Evolutionary conservation across 2,797 vertebrate genomes (phyloP).

Genomic region (Sardinella longiceps): DNA sequence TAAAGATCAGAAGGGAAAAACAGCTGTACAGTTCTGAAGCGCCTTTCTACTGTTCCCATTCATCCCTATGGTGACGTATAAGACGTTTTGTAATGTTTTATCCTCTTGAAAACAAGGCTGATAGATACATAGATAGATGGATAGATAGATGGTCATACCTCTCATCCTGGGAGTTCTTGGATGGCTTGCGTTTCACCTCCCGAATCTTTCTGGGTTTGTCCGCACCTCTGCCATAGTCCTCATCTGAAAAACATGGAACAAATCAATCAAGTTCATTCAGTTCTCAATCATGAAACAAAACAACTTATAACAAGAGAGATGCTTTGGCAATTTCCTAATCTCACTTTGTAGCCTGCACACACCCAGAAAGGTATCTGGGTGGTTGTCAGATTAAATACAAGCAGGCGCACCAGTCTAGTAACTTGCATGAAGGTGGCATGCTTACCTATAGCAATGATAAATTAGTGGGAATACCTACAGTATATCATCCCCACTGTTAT

Average conservation of each 20-base stretch:
- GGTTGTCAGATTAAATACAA: neutral
- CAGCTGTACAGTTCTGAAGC: neutral
- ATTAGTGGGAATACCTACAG: too few species aligned
- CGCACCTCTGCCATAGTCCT: slow-evolving; percentile 88
- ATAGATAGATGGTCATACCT: slow-evolving; percentile 79
- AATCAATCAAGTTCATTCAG: neutral
- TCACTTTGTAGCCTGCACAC: too few species aligned
- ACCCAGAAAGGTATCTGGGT: too few species aligned
- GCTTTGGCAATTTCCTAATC: neutral
- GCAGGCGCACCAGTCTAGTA: neutral
- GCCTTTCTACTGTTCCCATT: too few species aligned
- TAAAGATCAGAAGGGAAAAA: neutral
- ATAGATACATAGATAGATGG: too few species aligned
- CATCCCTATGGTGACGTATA: too few species aligned
- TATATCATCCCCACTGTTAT: too few species aligned
- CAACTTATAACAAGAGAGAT: neutral
- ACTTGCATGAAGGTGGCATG: neutral
- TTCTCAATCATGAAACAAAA: neutral
- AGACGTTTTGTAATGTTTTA: too few species aligned
- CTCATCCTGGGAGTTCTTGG: slow-evolving; percentile 97
- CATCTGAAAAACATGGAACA: slow-evolving; percentile 72
- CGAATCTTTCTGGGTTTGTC: slow-evolving; percentile 95
- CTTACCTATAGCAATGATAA: too few species aligned
- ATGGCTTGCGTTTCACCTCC: slow-evolving; percentile 92
- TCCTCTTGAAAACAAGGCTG: too few species aligned